Base-by-base conservation (phyloP, 2,113 vertebrate genomes). In the Periophthalmus modestus region DNA sequence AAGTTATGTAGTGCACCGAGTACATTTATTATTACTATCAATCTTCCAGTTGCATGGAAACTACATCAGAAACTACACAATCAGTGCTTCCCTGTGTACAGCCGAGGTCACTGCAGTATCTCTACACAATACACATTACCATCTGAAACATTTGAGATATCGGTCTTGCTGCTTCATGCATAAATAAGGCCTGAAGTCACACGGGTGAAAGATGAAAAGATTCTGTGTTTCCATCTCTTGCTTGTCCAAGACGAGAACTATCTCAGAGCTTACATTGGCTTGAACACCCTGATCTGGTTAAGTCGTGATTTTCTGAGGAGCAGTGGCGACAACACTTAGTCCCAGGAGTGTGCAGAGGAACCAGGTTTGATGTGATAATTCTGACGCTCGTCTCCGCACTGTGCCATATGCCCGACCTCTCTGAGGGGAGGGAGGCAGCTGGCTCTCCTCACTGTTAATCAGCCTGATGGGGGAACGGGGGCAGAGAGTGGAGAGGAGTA, bases 311-410 rank as follows among this genome's bases (percentile, higher is more conserved):
- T 71, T 54, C 24, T 39, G 34, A 79, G 79, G 82, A 82, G 85
- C 67, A 69, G 69, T 63, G 63, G 73, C 75, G 66, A 50, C 68
- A 63, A 77, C 43, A 33, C 50, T 74, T 9, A 11, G 61, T 84
- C 82, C 76, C 85, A 46, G 0, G 75, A 84, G 86, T 78, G 75
- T 87, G 24, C 50, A 81, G 52, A 72, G 81, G 83, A 88, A 81
- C 69, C 79, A 75, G 83, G 90, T 91, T 90, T 93, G 91, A 91
- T 91, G 82, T 91, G 90, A 91, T 93, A 93, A 93, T 92, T 90
- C 84, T 75, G 77, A 82, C 72, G 80, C 85, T 87, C 74, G 21
- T 73, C 83, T 88, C 83, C 78, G 65, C 82, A 69, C 72, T 74
- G 78, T 70, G 75, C 91, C 91, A 91, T 93, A 91, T 91, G 89